phyloP scores from a whole-genome alignment of 2,797 vertebrate genomes.

The Microchirus variegatus region DNA sequence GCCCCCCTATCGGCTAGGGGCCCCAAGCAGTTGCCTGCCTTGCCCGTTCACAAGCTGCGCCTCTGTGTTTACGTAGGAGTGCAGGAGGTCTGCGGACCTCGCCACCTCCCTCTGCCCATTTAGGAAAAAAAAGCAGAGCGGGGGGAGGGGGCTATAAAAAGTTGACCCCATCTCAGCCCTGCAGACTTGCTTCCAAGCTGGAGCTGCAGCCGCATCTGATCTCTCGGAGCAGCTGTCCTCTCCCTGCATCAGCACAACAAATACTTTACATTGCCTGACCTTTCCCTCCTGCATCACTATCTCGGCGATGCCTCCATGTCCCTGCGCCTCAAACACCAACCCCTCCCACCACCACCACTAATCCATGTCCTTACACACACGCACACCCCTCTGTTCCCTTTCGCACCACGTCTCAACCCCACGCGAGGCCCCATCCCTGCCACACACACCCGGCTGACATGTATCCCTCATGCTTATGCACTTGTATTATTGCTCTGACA shows the following conservation, averaged over 20 bases:
- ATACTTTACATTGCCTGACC: slow-evolving; percentile 85
- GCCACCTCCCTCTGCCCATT: slow-evolving; percentile 63
- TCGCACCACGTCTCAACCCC: slow-evolving; percentile 67
- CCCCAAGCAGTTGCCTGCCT: too few relatives aligned
- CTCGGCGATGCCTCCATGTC: slow-evolving; percentile 61
- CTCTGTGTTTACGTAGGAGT: slow-evolving; percentile 70
- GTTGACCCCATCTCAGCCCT: slow-evolving; percentile 78
- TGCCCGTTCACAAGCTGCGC: too few relatives aligned
- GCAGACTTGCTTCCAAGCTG: slow-evolving; percentile 66
- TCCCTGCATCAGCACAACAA: slow-evolving; percentile 88
- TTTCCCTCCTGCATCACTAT: slow-evolving; percentile 83
- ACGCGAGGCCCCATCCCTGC: slow-evolving; percentile 56
- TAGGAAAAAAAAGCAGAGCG: slow-evolving; percentile 61
- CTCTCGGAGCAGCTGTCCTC: slow-evolving; percentile 83
- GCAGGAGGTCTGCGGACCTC: slow-evolving; percentile 48
- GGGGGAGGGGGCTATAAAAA: slow-evolving; percentile 82
- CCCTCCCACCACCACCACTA: background rate
- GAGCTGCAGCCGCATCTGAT: slow-evolving; percentile 80
- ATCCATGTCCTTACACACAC: slow-evolving; percentile 21
- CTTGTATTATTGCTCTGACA: slow-evolving; percentile 72
- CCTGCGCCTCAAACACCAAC: slow-evolving; percentile 37
- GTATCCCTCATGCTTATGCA: slow-evolving; percentile 62
- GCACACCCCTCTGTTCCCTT: slow-evolving; percentile 37
- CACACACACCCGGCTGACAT: slow-evolving; percentile 68
- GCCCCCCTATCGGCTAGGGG: too few relatives aligned